Percentiles rank a stretch among this genome's conserved stretches.
Evolutionary conservation across 2,888 invertebrate species (phyloP).

Genomic region (Pseudococcus jackbeardsleyi): DNA sequence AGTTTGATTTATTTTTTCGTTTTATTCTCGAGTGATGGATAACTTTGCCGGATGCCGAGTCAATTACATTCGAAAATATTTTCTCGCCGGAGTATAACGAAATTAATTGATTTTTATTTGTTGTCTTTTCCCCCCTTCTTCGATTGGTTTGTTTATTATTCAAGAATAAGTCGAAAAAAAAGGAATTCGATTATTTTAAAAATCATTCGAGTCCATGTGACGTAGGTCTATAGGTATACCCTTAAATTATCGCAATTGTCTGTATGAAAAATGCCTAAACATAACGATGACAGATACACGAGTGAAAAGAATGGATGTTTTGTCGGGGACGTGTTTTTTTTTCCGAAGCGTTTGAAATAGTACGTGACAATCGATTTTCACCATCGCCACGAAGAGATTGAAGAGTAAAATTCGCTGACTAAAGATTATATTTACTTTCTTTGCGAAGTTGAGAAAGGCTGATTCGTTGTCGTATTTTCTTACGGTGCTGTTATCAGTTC

Average conservation of each 20-base stretch:
- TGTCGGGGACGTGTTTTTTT: slow-evolving; percentile 17
- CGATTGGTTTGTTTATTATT: not conserved
- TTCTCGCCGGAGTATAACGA: not conserved
- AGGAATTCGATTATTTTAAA: not conserved
- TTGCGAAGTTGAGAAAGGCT: slow-evolving; percentile 25
- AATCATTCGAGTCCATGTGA: not conserved
- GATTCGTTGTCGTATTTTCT: not conserved
- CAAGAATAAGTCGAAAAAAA: not conserved
- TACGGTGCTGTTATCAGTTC: slow-evolving; percentile 1
- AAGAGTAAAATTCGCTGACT: slow-evolving; percentile 45
- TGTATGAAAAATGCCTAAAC: slow-evolving; percentile 6
- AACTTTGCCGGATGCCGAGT: not conserved
- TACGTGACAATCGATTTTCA: slow-evolving; percentile 37
- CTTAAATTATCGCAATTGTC: not conserved
- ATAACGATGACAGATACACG: slow-evolving; percentile 23
- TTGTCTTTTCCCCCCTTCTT: not conserved
- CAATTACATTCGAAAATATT: slow-evolving; percentile 2
- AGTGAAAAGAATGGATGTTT: slow-evolving; percentile 1
- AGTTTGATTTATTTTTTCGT: slow-evolving; percentile 30
- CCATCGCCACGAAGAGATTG: not conserved
- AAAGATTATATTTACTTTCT: slow-evolving; percentile 44
- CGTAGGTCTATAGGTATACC: not conserved
- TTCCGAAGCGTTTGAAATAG: not conserved
- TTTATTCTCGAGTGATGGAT: slow-evolving; percentile 1
- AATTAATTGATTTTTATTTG: slow-evolving; percentile 20